Conservation (phyloP, 2,797 vertebrate genomes). For the Myripristis murdjan region DNA sequence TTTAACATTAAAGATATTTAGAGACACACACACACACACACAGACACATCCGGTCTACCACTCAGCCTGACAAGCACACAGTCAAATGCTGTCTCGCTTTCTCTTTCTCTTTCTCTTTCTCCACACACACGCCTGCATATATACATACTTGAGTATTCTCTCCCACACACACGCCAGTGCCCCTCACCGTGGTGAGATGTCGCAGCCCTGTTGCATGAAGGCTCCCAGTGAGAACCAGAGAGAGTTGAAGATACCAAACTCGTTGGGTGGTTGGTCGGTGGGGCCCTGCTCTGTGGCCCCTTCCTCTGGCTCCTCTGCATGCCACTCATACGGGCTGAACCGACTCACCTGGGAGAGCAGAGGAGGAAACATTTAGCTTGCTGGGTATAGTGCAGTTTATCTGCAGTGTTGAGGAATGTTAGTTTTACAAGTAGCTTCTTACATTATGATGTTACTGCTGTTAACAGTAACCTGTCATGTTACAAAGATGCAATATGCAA, state of each 20-base stretch:
- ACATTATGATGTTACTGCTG: too few species aligned
- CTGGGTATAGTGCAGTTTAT: too few species aligned
- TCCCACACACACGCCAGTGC: slow-evolving; percentile 32
- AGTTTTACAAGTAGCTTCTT: too few species aligned
- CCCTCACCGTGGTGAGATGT: slow-evolving; percentile 97
- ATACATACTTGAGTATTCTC: slow-evolving; percentile 24
- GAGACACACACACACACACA: slow-evolving; percentile 9
- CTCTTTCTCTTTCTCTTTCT: slow-evolving; percentile 1
- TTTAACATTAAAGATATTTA: slow-evolving; percentile 41
- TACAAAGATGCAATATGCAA: too few species aligned
- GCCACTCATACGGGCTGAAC: slow-evolving; percentile 99
- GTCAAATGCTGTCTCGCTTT: slow-evolving; percentile 35
- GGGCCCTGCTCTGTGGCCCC: slow-evolving; percentile 92
- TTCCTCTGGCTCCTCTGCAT: slow-evolving; percentile 97
- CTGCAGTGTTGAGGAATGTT: too few species aligned
- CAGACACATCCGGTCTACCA: slow-evolving; percentile 16
- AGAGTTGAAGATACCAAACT: slow-evolving; percentile 99
- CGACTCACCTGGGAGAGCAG: slow-evolving; percentile 86
- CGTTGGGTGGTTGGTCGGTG: slow-evolving; percentile 97
- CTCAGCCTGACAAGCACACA: slow-evolving; percentile 28
- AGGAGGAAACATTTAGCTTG: too few species aligned
- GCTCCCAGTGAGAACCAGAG: slow-evolving; percentile 99
- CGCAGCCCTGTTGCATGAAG: slow-evolving; percentile 99
- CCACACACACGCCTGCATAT: slow-evolving; percentile 5
- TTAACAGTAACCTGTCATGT: too few species aligned